Conservation (phyloP, 37 sponge, comb jelly and placozoan species). For the Spongilla lacustris region DNA sequence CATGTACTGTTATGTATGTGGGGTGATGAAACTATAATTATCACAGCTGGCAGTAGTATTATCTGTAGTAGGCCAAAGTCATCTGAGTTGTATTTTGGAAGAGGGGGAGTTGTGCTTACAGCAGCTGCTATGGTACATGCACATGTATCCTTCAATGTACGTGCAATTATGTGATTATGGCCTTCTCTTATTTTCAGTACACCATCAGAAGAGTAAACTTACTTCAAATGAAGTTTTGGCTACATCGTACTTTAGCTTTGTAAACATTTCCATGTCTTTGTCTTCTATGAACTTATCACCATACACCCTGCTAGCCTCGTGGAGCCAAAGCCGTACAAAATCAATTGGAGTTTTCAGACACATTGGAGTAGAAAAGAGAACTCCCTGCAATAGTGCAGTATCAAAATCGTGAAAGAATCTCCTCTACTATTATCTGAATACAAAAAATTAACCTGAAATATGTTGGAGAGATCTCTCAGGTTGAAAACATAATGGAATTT, state of each 20-base stretch:
- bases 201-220: neutral
- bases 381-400: conserved; percentile 46
- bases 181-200: no score
- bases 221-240: conserved; percentile 88
- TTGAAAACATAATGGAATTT: conserved; percentile 99
- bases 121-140: no score
- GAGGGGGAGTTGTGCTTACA: no score
- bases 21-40: no score
- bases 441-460: conserved; percentile 74
- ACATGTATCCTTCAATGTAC: no score
- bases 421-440: neutral
- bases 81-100: no score
- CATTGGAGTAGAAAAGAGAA: conserved; percentile 80
- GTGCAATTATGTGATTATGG: no score
- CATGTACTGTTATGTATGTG: no score
- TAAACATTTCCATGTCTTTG: conserved; percentile 84
- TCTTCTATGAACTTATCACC: conserved; percentile 92
- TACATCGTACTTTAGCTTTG: conserved; percentile 76
- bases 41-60: no score
- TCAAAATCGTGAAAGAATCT: no score
- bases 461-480: conserved; percentile 96
- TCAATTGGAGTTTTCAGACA: conserved; percentile 85
- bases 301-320: conserved; percentile 94
- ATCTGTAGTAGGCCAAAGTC: no score
- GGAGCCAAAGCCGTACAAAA: conserved; percentile 95